Percentiles rank a stretch among this genome's conserved stretches.
Conservation (phyloP, 2,888 invertebrate species). For the Petrolisthes cinctipes region DNA sequence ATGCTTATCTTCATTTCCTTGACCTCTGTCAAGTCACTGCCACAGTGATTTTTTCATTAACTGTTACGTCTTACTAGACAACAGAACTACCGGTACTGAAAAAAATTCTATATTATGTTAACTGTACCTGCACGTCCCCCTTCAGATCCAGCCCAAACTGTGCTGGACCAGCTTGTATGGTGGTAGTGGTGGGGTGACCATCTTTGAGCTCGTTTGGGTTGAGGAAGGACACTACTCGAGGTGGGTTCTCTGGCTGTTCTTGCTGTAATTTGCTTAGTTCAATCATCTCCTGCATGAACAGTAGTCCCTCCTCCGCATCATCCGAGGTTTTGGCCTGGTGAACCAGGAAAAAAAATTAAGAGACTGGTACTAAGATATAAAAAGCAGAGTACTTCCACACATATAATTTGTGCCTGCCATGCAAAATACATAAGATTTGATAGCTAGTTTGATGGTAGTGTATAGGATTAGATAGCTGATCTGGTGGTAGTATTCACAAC, state of each 20-base stretch:
- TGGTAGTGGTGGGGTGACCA: constrained; percentile 11
- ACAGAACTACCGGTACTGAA: not conserved
- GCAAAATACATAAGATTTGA: not conserved
- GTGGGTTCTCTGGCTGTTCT: constrained; percentile 74
- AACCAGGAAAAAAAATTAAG: not conserved
- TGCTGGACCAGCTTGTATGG: constrained; percentile 84
- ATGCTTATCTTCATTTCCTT: too few relatives aligned
- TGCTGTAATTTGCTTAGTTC: constrained; percentile 85
- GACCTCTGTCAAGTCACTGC: too few relatives aligned
- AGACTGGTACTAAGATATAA: too few relatives aligned
- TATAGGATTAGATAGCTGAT: too few relatives aligned
- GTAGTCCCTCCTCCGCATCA: constrained; percentile 90
- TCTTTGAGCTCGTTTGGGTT: constrained; percentile 62
- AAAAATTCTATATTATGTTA: not conserved
- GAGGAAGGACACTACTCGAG: constrained; percentile 74
- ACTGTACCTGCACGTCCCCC: constrained; percentile 72
- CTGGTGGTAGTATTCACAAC: too few relatives aligned
- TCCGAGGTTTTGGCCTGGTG: constrained; percentile 84
- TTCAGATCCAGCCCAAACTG: constrained; percentile 87
- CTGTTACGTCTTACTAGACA: too few relatives aligned
- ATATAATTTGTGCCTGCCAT: not conserved
- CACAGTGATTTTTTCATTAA: too few relatives aligned
- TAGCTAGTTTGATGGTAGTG: too few relatives aligned
- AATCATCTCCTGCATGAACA: constrained; percentile 98
- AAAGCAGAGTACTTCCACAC: not conserved